phyloP scores from a whole-genome alignment of 2,113 vertebrate genomes.

The Sakesphorus luctuosus region DNA sequence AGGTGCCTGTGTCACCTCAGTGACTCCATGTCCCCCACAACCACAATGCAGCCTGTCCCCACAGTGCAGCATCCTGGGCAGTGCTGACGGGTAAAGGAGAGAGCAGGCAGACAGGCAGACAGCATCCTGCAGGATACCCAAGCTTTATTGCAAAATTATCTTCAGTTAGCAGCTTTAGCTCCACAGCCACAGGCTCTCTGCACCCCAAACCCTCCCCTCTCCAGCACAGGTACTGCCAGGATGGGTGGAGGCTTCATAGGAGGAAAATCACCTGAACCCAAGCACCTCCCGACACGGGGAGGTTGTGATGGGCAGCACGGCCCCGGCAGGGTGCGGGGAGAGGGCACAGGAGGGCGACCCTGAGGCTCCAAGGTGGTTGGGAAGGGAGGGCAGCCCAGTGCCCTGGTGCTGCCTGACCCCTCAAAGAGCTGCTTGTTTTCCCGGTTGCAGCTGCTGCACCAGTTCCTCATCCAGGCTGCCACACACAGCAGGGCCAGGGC shows the following conservation, averaged over 20 bases:
- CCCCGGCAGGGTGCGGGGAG: rapidly evolving
- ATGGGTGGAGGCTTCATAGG: not conserved
- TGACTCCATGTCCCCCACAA: not conserved
- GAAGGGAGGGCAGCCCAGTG: rapidly evolving
- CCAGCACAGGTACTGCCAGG: rapidly evolving
- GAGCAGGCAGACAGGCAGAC: not conserved
- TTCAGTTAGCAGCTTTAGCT: not conserved
- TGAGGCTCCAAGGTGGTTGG: rapidly evolving
- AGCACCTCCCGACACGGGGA: rapidly evolving
- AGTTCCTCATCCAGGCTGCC: not conserved
- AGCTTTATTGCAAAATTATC: not conserved
- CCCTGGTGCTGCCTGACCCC: rapidly evolving
- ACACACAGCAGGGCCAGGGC: not conserved
- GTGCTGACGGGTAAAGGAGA: not conserved
- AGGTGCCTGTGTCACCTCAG: not conserved
- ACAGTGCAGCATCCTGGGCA: rapidly evolving
- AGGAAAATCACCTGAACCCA: rapidly evolving
- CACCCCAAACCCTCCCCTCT: not conserved
- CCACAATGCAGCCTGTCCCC: not conserved
- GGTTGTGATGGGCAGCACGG: rapidly evolving
- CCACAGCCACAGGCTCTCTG: not conserved
- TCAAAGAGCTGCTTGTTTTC: not conserved
- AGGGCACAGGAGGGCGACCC: rapidly evolving
- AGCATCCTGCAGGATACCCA: not conserved
- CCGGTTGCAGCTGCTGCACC: rapidly evolving